Evolutionary conservation across 2,888 invertebrate genomes (phyloP), one percentile per base, ranked within the genome.

Genomic region (Stenchaetothrips biformis): DNA sequence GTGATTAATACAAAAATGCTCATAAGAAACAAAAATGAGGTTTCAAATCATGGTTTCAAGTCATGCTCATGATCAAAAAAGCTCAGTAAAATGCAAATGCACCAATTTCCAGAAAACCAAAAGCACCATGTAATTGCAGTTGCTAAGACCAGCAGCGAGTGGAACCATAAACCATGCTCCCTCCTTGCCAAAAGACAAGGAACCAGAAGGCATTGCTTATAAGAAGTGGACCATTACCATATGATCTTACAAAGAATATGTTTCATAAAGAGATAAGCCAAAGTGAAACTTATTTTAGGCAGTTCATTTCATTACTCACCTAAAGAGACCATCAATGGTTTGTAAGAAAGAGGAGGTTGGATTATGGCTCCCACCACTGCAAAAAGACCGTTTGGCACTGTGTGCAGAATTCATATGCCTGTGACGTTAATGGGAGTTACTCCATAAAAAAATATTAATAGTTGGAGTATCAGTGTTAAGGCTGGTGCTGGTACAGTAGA

Each of bases 261-360:
- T 37, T 37, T 37, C 37, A 37, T 37, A 37, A 37, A 37, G 37
- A 37, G 37, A 37, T 37, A 37, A 37, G 37, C 37, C 37, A 37
- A 37, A 37, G 37, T 37, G 37, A 37, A 37, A 37, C 37, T 37
- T 37, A 37, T 37, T 37, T 37, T 37, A 53, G 18, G 53, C 53
- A 53, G 53, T 53, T 37, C 4, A 13, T 53, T 53, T 7, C 18
- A 53, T 74, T 88, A 92, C 92, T 91, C 92, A 92, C 92, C 92
- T 92, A 88, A 92, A 91, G 88, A 90, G 90, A 88, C 90, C 89
- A 74, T 74, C 67, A 88, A 92, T 89, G 87, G 91, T 90, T 90
- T 92, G 91, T 90, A 91, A 90, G 89, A 91, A 89, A 90, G 91
- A 91, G 89, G 91, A 89, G 88, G 91, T 89, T 88, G 91, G 90